Conservation (phyloP, 2,888 invertebrate species). For the Phragmatobia fuliginosa region DNA sequence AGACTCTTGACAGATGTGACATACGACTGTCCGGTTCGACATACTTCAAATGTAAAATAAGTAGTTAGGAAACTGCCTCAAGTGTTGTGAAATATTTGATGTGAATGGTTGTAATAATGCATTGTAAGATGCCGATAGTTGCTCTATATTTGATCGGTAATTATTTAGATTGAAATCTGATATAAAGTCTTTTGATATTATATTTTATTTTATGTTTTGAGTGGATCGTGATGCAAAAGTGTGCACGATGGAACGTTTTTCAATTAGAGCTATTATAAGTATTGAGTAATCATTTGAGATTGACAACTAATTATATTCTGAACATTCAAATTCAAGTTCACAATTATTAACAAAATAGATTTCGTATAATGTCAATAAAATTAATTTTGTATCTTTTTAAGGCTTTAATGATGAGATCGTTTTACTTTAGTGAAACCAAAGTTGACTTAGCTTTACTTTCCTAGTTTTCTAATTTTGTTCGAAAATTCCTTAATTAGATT, state of each 20-base stretch:
- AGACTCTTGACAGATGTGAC: slow-evolving; percentile 53
- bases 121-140: slow-evolving; percentile 26
- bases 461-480: too few relatives aligned
- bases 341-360: neutral
- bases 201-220: neutral
- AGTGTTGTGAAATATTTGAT: slow-evolving; percentile 48
- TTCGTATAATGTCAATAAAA: too few relatives aligned
- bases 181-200: neutral
- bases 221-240: neutral
- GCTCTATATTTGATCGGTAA: slow-evolving; percentile 13
- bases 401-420: too few relatives aligned
- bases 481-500: too few relatives aligned
- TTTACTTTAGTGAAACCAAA: too few relatives aligned
- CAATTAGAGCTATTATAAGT: neutral
- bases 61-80: slow-evolving; percentile 51
- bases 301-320: too few relatives aligned
- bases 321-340: neutral
- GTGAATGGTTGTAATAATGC: slow-evolving; percentile 41
- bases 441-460: too few relatives aligned
- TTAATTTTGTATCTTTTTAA: too few relatives aligned
- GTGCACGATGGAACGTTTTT: neutral
- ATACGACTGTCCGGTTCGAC: slow-evolving; percentile 41
- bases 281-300: neutral
- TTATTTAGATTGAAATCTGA: slow-evolving; percentile 17
- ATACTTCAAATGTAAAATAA: slow-evolving; percentile 13